These are phyloP conservation scores for Myotis vivesi DNA, from an alignment of 2,797 vertebrate species.

Conservation along the genomic window DNA sequence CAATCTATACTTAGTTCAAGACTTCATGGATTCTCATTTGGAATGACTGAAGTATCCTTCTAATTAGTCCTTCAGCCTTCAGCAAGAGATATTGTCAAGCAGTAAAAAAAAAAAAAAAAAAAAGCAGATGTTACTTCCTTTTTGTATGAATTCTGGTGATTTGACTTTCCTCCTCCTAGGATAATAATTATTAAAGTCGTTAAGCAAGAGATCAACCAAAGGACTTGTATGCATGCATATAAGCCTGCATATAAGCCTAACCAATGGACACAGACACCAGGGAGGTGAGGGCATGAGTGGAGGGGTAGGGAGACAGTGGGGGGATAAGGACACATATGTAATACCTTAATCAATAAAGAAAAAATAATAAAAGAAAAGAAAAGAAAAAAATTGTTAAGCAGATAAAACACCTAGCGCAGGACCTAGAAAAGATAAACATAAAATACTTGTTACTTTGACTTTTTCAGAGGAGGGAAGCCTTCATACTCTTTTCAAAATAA, in stretches of 20 bases:
- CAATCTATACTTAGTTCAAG: background rate
- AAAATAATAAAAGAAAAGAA: too few species aligned
- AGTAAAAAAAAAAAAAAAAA: background rate
- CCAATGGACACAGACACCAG: too few species aligned
- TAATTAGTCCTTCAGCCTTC: background rate
- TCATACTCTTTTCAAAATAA: background rate
- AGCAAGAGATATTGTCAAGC: background rate
- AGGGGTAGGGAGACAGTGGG: too few species aligned
- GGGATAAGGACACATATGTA: too few species aligned
- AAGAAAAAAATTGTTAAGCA: background rate
- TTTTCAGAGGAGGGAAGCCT: background rate
- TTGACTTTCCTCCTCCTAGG: background rate
- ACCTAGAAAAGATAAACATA: background rate
- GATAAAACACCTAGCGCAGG: background rate
- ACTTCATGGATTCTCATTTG: background rate
- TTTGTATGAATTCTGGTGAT: background rate
- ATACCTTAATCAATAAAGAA: too few species aligned
- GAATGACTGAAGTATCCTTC: background rate
- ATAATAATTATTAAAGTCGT: background rate
- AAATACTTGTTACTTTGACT: background rate
- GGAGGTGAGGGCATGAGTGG: too few species aligned
- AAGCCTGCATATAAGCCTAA: too few species aligned
- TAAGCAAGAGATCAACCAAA: background rate
- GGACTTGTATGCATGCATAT: too few species aligned
- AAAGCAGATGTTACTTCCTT: background rate